Evolutionary conservation across 1,140 invertebrate genomes (phyloP), one percentile per base, ranked within the genome.

Genomic region (Procambarus clarkii): DNA sequence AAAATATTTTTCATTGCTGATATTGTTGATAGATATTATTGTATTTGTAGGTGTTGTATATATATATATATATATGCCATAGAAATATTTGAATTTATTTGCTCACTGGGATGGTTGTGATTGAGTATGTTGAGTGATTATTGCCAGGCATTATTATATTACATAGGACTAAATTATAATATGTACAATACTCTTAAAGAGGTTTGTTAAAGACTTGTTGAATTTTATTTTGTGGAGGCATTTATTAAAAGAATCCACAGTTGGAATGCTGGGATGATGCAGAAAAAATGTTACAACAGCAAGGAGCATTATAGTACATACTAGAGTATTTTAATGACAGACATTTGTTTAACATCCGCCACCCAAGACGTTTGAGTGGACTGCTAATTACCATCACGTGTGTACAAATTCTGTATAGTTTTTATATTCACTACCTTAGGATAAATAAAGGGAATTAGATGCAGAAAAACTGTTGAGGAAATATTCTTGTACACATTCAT

Each of bases 101-200:
- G 88, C 88, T 90, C 88, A 90, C 78, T 44, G 79, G 88, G 50
- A 84, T 84, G 88, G 88, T 90, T 90, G 88, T 90, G 88, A 90
- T 48, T 84, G 88, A 79, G 50, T 82, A 46, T 80, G 86, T 71
- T 48, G 64, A n/a, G 46, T 81, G 34, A 44, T 82, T 58, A 88
- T 45, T 48, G 2, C 48, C n/a, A 48, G 13, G 9, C 18, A 48
- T 54, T 79, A 46, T 46, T n/a, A 44, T 79, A 79, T 78, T 4
- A 45, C 18, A 64, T n/a, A 64, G 11, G 18, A 64, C 60, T 64
- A 64, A 64, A 64, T 64, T 64, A 54, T 34, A 45, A 45, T 64
- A 24, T 87, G 44, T 46, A 34, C 34, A 34, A 34, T 34, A 34
- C 34, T 58, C 48, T 86, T 18, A 54, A 77, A 45, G 84, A 77